Evolutionary conservation across 2,113 vertebrate genomes (phyloP).

Genomic region (Triplophysa siluroides): DNA sequence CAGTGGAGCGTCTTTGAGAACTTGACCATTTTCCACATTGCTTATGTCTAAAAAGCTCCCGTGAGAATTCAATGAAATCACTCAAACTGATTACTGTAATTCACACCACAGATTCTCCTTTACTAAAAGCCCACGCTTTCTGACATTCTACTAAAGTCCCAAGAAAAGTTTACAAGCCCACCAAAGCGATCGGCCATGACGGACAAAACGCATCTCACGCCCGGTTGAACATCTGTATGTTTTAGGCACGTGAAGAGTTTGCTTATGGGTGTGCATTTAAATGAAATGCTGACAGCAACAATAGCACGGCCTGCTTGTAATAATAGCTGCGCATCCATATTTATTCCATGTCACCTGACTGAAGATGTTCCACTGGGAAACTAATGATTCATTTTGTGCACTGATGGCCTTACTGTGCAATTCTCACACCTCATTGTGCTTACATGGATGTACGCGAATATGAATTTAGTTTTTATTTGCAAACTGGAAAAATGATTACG

Average conservation of each 20-base stretch:
- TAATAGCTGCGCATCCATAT: constrained; percentile 34
- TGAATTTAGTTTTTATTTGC: neutral
- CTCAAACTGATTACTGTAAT: constrained; percentile 7
- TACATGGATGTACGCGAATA: constrained; percentile 19
- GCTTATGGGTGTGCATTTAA: constrained; percentile 32
- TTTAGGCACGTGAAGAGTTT: constrained; percentile 6
- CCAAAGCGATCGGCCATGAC: constrained; percentile 10
- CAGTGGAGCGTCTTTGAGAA: neutral
- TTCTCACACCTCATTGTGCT: constrained; percentile 30
- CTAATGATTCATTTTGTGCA: constrained; percentile 27
- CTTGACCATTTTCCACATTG: constrained; percentile 3
- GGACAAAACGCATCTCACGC: neutral
- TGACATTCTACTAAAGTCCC: constrained; percentile 4
- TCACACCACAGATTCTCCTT: neutral
- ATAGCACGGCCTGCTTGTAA: constrained; percentile 18
- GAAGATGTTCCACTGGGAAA: constrained; percentile 19
- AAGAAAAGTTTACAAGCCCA: constrained; percentile 25
- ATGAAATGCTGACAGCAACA: constrained; percentile 24
- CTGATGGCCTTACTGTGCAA: constrained; percentile 17
- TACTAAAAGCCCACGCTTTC: neutral
- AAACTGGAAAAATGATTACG: constrained; percentile 15
- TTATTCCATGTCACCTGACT: constrained; percentile 10
- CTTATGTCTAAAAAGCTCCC: constrained; percentile 5
- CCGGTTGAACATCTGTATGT: neutral
- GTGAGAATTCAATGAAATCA: constrained; percentile 37